Evolutionary conservation across 2,113 vertebrate genomes (phyloP), one percentile per base, ranked within the genome.

Genomic region (Zootoca vivipara): DNA sequence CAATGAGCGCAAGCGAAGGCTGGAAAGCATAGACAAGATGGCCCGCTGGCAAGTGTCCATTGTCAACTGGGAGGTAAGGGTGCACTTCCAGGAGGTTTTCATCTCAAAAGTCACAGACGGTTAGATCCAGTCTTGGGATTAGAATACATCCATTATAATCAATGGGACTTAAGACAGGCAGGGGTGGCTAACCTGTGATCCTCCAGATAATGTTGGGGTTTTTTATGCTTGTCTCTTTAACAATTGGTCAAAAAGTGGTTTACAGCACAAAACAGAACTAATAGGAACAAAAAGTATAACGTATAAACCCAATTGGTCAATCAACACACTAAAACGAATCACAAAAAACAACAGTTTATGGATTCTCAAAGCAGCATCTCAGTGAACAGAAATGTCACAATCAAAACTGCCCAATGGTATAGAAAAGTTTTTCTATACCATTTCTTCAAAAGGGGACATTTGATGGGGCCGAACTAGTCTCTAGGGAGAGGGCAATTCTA

Each of bases 31-130:
- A 40, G 98, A 99, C 95, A 98, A 99, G 96, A 99, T 99, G 18
- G 99, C 99, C 3, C 97, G 97, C 83, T 99, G 99, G 99, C 98
- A 99, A 95, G 98, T 98, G n/a, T 97, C 98, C 95, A 99, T 99
- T 1, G 97, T 99, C 0, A 98, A 96, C 92, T 99, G 99, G 99
- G 98, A 99, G 98, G 99, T 99, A 89, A 97, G 96, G 33, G 2
- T 70, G 35, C 0, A n/a, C 77, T 79, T 10, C 35, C 30, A 78
- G 75, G 90, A 40, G 46, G 28, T 77, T 62, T 78, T 70, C 4
- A 62, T 1, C 28, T 10, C 78, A 92, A 91, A 93, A 95, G 87
- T 87, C 92, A 9, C 87, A 87, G 75, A 15, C 9, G 18, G 58
- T 62, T 62, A 20, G 13, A 18, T 62, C 58, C 58, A 62, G 58